Conservation (phyloP, 2,113 vertebrate species). For the Varanus salvator region DNA sequence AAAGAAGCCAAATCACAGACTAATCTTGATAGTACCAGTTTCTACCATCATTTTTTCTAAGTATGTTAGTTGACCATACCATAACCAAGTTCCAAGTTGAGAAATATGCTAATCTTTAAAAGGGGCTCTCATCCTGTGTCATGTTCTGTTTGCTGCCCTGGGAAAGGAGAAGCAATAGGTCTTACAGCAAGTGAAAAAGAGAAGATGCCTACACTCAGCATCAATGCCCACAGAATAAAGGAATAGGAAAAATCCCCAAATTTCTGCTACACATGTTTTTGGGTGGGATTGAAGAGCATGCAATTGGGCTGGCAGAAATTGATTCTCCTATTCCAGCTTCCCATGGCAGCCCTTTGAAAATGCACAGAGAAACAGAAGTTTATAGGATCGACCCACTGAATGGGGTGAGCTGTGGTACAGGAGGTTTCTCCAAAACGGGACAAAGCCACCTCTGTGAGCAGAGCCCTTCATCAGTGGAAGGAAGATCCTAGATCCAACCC, state of each 20-base stretch:
- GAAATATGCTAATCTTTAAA: too few species aligned
- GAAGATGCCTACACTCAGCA: not conserved
- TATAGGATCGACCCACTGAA: too few species aligned
- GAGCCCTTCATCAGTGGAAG: too few species aligned
- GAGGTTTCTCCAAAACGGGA: too few species aligned
- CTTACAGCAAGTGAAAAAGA: not conserved
- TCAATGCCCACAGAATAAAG: not conserved
- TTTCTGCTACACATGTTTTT: not conserved
- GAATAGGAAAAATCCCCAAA: not conserved
- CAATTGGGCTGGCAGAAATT: too few species aligned
- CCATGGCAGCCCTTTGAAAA: too few species aligned
- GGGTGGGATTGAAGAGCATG: too few species aligned
- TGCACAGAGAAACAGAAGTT: too few species aligned
- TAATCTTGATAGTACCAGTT: not conserved
- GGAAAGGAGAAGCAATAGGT: not conserved
- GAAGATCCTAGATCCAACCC: too few species aligned
- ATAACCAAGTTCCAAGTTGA: not conserved
- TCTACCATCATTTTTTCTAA: not conserved
- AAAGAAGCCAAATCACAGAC: not conserved
- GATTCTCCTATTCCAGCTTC: too few species aligned
- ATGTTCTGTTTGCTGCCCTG: not conserved
- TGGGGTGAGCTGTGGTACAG: too few species aligned
- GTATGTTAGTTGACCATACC: not conserved
- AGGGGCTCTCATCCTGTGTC: not conserved
- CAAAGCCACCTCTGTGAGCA: too few species aligned